These are phyloP conservation scores for Xestia rhomboidea DNA, from an alignment of 2,888 invertebrate species.

Conservation along the genomic window DNA sequence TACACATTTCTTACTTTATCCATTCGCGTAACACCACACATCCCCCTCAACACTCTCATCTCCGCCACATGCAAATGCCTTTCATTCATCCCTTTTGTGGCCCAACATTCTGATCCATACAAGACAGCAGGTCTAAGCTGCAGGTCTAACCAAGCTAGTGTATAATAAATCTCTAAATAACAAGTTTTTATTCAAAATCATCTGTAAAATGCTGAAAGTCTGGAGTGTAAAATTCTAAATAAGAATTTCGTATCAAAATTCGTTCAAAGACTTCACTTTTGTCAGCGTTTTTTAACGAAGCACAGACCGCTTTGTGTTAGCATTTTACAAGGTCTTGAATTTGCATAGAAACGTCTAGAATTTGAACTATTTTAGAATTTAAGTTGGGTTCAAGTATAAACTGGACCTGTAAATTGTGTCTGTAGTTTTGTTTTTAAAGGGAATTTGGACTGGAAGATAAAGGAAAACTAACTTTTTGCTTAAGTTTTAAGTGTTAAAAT, in stretches of 20 bases:
- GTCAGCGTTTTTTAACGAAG: conserved; percentile 44
- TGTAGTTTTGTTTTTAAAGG: not conserved
- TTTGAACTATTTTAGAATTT: conserved; percentile 43
- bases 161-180: too few relatives aligned
- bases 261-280: conserved; percentile 21
- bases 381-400: not conserved
- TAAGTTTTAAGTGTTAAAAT: not conserved
- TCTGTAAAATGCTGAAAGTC: not conserved
- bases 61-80: too few relatives aligned
- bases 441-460: not conserved
- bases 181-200: conserved; percentile 12
- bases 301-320: conserved; percentile 33
- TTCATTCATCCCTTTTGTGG: too few relatives aligned
- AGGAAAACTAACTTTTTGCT: not conserved
- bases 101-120: too few relatives aligned
- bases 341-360: conserved; percentile 42
- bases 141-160: too few relatives aligned
- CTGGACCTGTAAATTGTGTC: not conserved
- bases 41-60: too few relatives aligned
- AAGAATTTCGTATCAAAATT: conserved; percentile 32
- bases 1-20: too few relatives aligned
- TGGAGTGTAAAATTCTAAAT: conserved; percentile 36
- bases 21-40: too few relatives aligned
- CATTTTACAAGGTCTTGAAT: conserved; percentile 38
- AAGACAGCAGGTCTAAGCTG: too few relatives aligned